phyloP scores from a whole-genome alignment of 2,888 invertebrate genomes.

The Drosophila formosana region DNA sequence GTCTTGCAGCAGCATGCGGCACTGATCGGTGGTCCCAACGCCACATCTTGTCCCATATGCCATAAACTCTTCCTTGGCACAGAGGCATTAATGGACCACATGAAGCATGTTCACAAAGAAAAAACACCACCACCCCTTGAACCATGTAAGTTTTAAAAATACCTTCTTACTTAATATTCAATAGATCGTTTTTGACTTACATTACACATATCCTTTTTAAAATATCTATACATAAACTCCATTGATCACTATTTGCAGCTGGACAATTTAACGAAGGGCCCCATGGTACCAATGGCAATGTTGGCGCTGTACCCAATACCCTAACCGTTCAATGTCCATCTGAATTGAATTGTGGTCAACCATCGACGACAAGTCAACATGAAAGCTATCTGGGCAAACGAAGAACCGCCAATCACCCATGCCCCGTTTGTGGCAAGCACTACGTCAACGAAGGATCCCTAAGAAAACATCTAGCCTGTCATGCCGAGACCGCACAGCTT shows the following conservation, averaged over 20 bases:
- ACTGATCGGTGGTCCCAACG: slow-evolving; percentile 95
- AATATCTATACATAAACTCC: background rate
- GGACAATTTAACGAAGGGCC: slow-evolving; percentile 57
- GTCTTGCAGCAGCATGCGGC: slow-evolving; percentile 98
- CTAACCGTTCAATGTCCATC: slow-evolving; percentile 46
- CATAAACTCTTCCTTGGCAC: slow-evolving; percentile 97
- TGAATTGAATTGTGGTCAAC: slow-evolving; percentile 77
- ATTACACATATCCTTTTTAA: background rate
- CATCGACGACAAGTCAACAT: slow-evolving; percentile 83
- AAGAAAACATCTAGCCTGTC: slow-evolving; percentile 96
- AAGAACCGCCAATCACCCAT: slow-evolving; percentile 97
- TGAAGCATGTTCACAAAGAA: slow-evolving; percentile 98
- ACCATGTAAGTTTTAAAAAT: slow-evolving; percentile 49
- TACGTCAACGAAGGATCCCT: slow-evolving; percentile 97
- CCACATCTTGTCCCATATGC: slow-evolving; percentile 96
- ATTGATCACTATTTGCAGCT: slow-evolving; percentile 10
- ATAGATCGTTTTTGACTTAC: too few relatives aligned
- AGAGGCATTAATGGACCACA: slow-evolving; percentile 97
- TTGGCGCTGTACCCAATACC: slow-evolving; percentile 14
- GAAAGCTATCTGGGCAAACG: slow-evolving; percentile 96
- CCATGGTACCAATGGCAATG: slow-evolving; percentile 25
- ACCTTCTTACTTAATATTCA: background rate
- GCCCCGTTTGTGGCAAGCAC: slow-evolving; percentile 97
- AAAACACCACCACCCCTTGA: slow-evolving; percentile 86
- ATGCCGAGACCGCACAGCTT: slow-evolving; percentile 95